Percentiles rank a stretch among this genome's conserved stretches.
Evolutionary conservation across 2,113 vertebrate species (phyloP).

Genomic region (Cololabis saira): DNA sequence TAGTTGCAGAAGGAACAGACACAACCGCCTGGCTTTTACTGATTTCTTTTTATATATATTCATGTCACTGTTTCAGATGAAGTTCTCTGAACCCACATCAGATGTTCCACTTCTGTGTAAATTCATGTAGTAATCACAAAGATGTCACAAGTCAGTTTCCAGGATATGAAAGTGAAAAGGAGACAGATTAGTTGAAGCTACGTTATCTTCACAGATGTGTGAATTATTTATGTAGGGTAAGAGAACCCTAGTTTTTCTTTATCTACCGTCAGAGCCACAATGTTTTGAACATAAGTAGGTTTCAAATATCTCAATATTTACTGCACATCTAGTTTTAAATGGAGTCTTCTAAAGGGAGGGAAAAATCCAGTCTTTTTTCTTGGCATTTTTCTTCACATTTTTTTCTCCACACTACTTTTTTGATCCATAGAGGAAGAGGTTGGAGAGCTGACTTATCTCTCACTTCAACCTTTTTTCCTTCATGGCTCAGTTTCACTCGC

Average conservation of each 20-base stretch:
- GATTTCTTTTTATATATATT: conserved; percentile 21
- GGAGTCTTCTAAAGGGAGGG: neutral
- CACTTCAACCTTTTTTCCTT: conserved; percentile 34
- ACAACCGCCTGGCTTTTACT: conserved; percentile 34
- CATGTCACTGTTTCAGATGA: no score
- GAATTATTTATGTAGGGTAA: conserved; percentile 27
- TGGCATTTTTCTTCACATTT: neutral
- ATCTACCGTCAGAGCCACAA: neutral
- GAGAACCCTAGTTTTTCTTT: conserved; percentile 6
- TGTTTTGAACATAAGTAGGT: neutral
- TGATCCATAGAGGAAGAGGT: neutral
- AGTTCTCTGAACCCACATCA: no score
- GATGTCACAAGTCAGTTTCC: conserved; percentile 26
- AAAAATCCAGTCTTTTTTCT: no score
- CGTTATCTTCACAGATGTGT: conserved; percentile 3
- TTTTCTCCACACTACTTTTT: neutral
- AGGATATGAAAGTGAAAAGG: conserved; percentile 47
- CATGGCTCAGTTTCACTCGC: conserved; percentile 21
- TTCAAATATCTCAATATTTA: neutral
- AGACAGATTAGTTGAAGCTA: conserved; percentile 27
- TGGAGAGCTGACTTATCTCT: neutral
- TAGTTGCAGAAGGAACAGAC: conserved; percentile 36
- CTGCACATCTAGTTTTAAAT: conserved; percentile 17
- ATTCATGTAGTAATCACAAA: conserved; percentile 23
- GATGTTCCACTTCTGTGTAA: conserved; percentile 1